These are phyloP conservation scores for Pangasianodon hypophthalmus DNA, from an alignment of 2,113 vertebrate species.

Conservation along the genomic window DNA sequence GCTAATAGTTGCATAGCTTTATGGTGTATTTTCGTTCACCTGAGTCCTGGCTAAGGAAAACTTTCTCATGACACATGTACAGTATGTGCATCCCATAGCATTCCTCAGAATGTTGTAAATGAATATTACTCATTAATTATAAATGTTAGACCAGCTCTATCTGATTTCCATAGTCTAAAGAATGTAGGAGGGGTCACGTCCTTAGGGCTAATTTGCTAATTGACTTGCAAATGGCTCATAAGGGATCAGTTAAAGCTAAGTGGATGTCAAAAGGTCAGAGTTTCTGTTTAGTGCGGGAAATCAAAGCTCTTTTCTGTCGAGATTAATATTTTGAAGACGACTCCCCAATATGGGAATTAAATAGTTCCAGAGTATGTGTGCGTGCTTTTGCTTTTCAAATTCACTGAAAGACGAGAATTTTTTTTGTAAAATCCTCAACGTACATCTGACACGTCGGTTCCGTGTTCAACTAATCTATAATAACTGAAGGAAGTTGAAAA, in stretches of 20 bases:
- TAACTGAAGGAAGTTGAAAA: background rate
- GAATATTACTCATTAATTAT: conserved; percentile 65
- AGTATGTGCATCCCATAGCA: background rate
- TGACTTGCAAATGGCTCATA: conserved; percentile 70
- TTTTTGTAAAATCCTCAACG: background rate
- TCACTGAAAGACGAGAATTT: background rate
- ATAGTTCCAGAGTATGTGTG: background rate
- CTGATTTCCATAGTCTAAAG: conserved; percentile 65
- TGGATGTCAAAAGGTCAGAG: conserved; percentile 67
- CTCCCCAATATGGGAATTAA: background rate
- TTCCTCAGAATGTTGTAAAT: conserved; percentile 28
- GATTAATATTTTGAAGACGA: conserved; percentile 12
- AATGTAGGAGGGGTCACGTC: conserved; percentile 55
- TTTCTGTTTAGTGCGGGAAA: conserved; percentile 27
- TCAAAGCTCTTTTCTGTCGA: conserved; percentile 9
- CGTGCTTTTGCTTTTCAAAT: background rate
- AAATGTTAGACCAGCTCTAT: conserved; percentile 64
- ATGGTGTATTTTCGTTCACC: conserved; percentile 33
- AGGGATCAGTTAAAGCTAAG: conserved; percentile 54
- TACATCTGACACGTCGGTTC: background rate
- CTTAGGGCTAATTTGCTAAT: conserved; percentile 64
- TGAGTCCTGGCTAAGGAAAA: conserved; percentile 16
- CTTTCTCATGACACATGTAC: conserved; percentile 19
- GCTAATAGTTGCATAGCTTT: conserved; percentile 20
- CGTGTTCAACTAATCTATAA: background rate